phyloP scores from a whole-genome alignment of 2,888 invertebrate species.

The Caenorhabditis uteleia region DNA sequence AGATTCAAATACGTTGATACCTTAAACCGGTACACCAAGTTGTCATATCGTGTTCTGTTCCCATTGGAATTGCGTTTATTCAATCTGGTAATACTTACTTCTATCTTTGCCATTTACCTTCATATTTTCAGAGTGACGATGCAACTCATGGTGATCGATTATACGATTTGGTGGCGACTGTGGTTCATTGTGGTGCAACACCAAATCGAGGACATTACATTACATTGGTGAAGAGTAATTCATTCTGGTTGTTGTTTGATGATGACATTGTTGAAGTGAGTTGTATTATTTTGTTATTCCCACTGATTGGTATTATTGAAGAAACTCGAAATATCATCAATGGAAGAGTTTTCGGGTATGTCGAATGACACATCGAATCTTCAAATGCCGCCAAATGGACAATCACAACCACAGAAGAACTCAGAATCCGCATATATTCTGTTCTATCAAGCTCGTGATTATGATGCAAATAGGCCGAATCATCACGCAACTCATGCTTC shows the following conservation, averaged over 20 bases:
- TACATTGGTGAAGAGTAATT: constrained; percentile 98
- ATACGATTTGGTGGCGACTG: constrained; percentile 97
- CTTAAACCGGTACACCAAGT: constrained; percentile 96
- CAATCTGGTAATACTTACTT: constrained; percentile 85
- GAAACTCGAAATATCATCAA: constrained; percentile 98
- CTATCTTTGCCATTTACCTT: too few species aligned
- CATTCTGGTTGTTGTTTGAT: constrained; percentile 98
- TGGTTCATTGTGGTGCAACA: constrained; percentile 98
- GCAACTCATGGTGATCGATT: constrained; percentile 96
- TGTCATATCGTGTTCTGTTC: constrained; percentile 98
- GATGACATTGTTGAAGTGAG: constrained; percentile 99
- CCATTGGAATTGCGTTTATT: constrained; percentile 94
- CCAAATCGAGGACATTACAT: constrained; percentile 99
- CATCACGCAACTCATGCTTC: constrained; percentile 11
- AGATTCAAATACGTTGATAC: constrained; percentile 82
- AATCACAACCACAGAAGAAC: constrained; percentile 80
- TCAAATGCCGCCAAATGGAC: constrained; percentile 13
- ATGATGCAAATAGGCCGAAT: constrained; percentile 10
- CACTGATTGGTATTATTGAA: too few species aligned
- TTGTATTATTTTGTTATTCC: neutral
- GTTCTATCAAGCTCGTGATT: constrained; percentile 83
- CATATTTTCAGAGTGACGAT: constrained; percentile 88
- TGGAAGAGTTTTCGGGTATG: constrained; percentile 99
- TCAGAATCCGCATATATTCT: constrained; percentile 99
- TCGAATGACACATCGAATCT: constrained; percentile 74